Evolutionary conservation across 2,888 invertebrate genomes (phyloP).

Genomic region (Drosophila setosimentum): DNA sequence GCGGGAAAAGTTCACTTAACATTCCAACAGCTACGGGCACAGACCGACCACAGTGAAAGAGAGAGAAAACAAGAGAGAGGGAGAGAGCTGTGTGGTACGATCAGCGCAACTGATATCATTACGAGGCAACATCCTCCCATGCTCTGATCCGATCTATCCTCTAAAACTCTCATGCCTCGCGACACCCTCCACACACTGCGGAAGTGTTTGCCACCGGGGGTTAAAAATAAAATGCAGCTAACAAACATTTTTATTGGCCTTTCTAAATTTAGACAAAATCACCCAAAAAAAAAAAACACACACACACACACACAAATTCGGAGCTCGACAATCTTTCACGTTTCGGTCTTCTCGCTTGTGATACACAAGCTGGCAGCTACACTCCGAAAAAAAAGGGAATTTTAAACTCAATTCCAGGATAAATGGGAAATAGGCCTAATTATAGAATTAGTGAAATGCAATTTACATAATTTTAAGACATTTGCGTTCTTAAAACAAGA

Average conservation of each 20-base stretch:
- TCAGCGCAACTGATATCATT: slow-evolving; percentile 75
- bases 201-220: slow-evolving; percentile 65
- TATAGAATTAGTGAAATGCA: background rate
- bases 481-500: background rate
- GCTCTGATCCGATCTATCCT: slow-evolving; percentile 7
- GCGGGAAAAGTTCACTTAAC: slow-evolving; percentile 76
- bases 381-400: background rate
- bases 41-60: background rate
- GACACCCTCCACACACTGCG: slow-evolving; percentile 51
- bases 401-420: background rate
- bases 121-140: slow-evolving; percentile 67
- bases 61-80: background rate
- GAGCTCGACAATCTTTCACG: slow-evolving; percentile 61
- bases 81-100: slow-evolving; percentile 29
- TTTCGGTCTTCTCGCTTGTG: slow-evolving; percentile 11
- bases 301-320: slow-evolving; percentile 50
- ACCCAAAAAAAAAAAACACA: slow-evolving; percentile 51
- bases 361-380: slow-evolving; percentile 10
- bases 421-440: background rate
- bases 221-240: slow-evolving; percentile 67
- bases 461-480: background rate
- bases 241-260: slow-evolving; percentile 71
- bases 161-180: slow-evolving; percentile 12
- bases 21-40: slow-evolving; percentile 72
- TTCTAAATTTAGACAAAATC: slow-evolving; percentile 69